Conservation (phyloP, 35 echinoderm and acorn worm species). For the Strongylocentrotus purpuratus region DNA sequence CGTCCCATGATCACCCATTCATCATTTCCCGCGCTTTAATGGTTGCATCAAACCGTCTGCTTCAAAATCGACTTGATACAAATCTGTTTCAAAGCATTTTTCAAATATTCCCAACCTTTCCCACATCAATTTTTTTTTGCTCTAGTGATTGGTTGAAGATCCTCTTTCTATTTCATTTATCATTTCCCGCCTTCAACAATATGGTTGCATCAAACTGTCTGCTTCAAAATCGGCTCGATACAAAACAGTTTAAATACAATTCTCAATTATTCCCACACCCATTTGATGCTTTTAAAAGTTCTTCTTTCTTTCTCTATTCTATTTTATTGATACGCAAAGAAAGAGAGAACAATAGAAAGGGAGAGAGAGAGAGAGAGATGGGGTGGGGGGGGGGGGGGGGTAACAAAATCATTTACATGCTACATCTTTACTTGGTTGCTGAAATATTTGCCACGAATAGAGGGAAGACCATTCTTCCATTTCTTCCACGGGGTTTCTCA, state of each 20-base stretch:
- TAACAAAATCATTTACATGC: background rate
- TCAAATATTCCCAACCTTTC: background rate
- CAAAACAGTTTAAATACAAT: background rate
- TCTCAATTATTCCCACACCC: background rate
- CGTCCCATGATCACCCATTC: constrained; percentile 4
- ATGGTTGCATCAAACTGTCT: background rate
- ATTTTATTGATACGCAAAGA: background rate
- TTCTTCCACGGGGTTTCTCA: too few relatives aligned
- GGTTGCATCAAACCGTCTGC: background rate
- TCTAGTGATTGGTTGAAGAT: too few relatives aligned
- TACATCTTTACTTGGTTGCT: too few relatives aligned
- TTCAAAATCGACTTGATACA: background rate
- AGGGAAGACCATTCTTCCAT: too few relatives aligned
- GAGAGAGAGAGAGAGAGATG: too few relatives aligned
- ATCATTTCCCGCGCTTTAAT: constrained; percentile 25
- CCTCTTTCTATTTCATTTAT: background rate
- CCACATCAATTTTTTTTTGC: too few relatives aligned
- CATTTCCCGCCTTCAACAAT: background rate
- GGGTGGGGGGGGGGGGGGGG: too few relatives aligned
- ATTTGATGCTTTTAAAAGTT: background rate
- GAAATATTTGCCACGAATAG: too few relatives aligned
- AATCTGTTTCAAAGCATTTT: background rate
- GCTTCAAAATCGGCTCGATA: background rate
- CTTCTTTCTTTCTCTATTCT: background rate
- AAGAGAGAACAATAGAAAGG: too few relatives aligned